These are phyloP conservation scores for Drosophila busckii DNA, from an alignment of 1,140 invertebrate species.

Conservation along the genomic window DNA sequence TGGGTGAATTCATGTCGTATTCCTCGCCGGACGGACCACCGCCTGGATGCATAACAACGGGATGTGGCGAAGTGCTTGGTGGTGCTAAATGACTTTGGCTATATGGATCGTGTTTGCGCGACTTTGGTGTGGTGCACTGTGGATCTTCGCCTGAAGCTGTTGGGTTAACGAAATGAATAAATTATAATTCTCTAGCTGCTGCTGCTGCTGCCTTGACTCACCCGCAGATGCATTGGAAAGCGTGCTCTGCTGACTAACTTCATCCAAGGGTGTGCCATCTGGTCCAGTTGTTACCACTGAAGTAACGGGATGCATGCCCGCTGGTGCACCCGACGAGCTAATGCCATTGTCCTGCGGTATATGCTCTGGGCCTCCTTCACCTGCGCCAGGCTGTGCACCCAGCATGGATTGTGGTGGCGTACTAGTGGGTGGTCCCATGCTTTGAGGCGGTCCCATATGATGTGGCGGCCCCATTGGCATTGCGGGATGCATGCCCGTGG, in stretches of 20 bases:
- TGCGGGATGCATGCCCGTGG: constrained; percentile 76
- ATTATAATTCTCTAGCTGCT: not conserved
- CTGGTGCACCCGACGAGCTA: constrained; percentile 78
- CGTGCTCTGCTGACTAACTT: constrained; percentile 94
- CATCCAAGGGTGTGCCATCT: constrained; percentile 91
- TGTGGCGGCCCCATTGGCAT: constrained; percentile 81
- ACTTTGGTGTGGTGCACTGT: constrained; percentile 87
- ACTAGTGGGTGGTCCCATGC: constrained; percentile 80
- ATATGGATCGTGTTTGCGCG: constrained; percentile 82
- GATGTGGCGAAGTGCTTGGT: constrained; percentile 86
- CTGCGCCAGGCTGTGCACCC: constrained; percentile 49
- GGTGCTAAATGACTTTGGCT: constrained; percentile 86
- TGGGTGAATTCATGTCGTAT: constrained; percentile 92
- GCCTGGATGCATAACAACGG: constrained; percentile 80
- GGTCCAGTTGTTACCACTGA: constrained; percentile 92
- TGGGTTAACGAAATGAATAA: constrained; percentile 28
- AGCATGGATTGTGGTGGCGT: constrained; percentile 69
- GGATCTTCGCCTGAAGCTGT: constrained; percentile 91
- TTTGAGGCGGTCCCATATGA: constrained; percentile 82
- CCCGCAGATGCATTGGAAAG: constrained; percentile 93
- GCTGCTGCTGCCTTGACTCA: constrained; percentile 79
- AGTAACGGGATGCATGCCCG: constrained; percentile 84
- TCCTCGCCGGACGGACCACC: constrained; percentile 91
- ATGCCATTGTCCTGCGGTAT: constrained; percentile 78
- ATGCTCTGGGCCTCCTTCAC: constrained; percentile 72